Conservation (phyloP, 2,888 invertebrate genomes). For the Limnephilus rhombicus region DNA sequence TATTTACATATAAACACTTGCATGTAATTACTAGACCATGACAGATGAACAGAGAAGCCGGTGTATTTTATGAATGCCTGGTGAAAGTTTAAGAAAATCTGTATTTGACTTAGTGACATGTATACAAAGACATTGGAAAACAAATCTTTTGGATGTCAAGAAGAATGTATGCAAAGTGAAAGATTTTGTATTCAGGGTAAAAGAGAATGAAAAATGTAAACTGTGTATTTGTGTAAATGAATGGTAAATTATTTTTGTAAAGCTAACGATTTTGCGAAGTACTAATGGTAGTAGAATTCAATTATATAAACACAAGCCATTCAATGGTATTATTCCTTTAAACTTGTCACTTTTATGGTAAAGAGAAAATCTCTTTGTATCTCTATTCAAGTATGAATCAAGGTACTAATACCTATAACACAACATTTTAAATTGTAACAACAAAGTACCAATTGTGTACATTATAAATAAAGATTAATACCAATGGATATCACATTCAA, state of each 20-base stretch:
- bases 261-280: background rate
- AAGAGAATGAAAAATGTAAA: background rate
- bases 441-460: too few relatives aligned
- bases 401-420: background rate
- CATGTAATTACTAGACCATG: background rate
- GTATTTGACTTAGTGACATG: background rate
- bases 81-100: background rate
- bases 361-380: background rate
- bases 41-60: background rate
- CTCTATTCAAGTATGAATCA: background rate
- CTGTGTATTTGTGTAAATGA: background rate
- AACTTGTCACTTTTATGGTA: background rate
- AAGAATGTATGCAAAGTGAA: background rate
- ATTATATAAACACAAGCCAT: background rate
- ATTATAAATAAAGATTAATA: too few relatives aligned
- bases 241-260: background rate
- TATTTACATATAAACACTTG: background rate
- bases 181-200: background rate
- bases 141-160: background rate
- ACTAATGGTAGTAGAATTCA: background rate
- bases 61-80: constrained; percentile 8
- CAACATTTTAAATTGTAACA: too few relatives aligned
- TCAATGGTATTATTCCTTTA: background rate
- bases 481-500: too few relatives aligned
- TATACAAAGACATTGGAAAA: background rate